Evolutionary conservation across 2,888 invertebrate species (phyloP).

Genomic region (Blera fallax): DNA sequence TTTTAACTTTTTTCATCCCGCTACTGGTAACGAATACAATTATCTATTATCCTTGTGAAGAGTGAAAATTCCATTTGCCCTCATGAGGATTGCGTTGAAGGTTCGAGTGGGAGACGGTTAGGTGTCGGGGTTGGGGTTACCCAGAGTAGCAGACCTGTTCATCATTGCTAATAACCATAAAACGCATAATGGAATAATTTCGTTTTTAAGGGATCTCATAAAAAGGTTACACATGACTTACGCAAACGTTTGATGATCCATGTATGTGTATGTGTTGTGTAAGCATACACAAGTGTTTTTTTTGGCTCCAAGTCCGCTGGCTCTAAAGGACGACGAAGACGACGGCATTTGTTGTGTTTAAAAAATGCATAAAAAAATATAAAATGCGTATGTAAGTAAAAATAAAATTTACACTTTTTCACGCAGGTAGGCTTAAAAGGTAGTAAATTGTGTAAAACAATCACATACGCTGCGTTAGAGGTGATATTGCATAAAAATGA

Average conservation of each 20-base stretch:
- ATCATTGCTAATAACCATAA: constrained; percentile 60
- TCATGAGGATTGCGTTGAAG: not conserved
- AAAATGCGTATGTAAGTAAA: constrained; percentile 21
- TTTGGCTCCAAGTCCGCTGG: not conserved
- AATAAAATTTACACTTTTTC: constrained; percentile 41
- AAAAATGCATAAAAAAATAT: constrained; percentile 37
- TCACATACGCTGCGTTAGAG: constrained; percentile 34
- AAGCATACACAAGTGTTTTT: not conserved
- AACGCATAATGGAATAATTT: constrained; percentile 62
- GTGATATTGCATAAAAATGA: constrained; percentile 14
- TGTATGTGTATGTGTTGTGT: constrained; percentile 11
- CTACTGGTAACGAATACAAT: constrained; percentile 44
- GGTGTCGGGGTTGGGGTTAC: too few relatives aligned
- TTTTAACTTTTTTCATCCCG: too few relatives aligned
- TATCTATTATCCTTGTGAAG: constrained; percentile 30
- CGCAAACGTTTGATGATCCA: constrained; percentile 35
- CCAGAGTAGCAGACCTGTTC: constrained; percentile 43
- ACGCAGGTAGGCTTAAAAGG: constrained; percentile 17
- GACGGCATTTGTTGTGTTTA: constrained; percentile 1
- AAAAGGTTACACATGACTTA: constrained; percentile 50
- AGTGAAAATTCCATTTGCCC: constrained; percentile 39
- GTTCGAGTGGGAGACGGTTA: not conserved
- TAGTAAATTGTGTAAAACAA: constrained; percentile 52
- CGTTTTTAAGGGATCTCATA: constrained; percentile 46
- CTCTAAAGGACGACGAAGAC: not conserved